Conservation (phyloP, 2,797 vertebrate genomes). For the Alca torda region DNA sequence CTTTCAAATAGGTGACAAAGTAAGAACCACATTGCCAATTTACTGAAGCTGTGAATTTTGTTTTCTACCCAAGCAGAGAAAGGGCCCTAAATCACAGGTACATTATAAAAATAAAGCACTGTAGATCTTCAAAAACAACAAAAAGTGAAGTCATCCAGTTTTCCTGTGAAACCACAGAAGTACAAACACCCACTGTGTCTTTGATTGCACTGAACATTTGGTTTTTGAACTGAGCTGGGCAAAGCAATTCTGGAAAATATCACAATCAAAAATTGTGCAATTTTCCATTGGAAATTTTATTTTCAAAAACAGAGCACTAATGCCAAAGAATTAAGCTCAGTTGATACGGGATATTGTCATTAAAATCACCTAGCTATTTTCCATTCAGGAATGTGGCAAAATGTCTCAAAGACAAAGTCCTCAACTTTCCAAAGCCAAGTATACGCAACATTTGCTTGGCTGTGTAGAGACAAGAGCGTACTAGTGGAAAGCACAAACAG, state of each 20-base stretch:
- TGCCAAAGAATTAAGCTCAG: not conserved
- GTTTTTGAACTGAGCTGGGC: not conserved
- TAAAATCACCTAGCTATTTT: not conserved
- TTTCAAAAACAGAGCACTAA: not conserved
- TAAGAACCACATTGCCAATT: constrained; percentile 22
- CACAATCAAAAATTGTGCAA: not conserved
- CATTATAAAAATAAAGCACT: constrained; percentile 37
- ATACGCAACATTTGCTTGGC: not conserved
- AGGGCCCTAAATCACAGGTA: constrained; percentile 38
- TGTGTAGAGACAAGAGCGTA: not conserved
- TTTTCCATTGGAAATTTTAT: not conserved
- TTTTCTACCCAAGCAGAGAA: constrained; percentile 38
- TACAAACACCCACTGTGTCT: not conserved
- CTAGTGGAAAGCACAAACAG: not conserved
- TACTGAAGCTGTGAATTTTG: constrained; percentile 40
- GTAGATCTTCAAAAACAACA: not conserved
- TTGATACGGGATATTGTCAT: not conserved
- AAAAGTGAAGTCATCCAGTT: not conserved
- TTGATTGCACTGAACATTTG: not conserved
- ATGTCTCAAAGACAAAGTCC: not conserved
- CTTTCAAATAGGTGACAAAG: constrained; percentile 66
- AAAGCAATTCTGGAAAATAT: not conserved
- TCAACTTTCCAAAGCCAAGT: not conserved
- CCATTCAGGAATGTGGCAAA: not conserved
- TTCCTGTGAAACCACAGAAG: not conserved